Percentiles rank a stretch among this genome's conserved stretches.
phyloP scores from a whole-genome alignment of 1,140 invertebrate species.

The Drosophila guanche region DNA sequence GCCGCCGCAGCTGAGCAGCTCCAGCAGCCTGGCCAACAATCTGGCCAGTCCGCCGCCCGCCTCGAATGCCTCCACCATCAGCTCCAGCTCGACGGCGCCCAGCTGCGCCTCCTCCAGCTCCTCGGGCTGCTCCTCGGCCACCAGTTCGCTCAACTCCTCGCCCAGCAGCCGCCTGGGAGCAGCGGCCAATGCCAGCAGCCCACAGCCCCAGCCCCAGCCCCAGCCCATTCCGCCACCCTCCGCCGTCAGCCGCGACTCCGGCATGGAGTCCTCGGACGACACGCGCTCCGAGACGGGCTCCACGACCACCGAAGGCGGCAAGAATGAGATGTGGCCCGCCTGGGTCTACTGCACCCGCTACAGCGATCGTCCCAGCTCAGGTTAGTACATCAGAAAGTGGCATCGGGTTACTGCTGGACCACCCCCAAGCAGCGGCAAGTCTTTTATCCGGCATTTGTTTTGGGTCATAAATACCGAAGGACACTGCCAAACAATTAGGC shows the following conservation, averaged over 20 bases:
- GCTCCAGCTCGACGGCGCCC: constrained; percentile 49
- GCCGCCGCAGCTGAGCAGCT: constrained; percentile 25
- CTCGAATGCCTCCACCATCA: constrained; percentile 73
- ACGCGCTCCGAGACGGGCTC: constrained; percentile 82
- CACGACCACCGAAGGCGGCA: constrained; percentile 79
- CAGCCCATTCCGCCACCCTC: constrained; percentile 82
- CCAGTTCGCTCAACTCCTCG: constrained; percentile 78
- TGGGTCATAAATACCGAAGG: constrained; percentile 72
- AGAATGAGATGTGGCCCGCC: constrained; percentile 90
- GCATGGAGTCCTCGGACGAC: constrained; percentile 83
- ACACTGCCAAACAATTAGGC: constrained; percentile 70
- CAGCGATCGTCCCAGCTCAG: constrained; percentile 97
- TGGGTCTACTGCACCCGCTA: constrained; percentile 99
- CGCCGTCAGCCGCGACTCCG: constrained; percentile 75
- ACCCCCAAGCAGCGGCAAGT: constrained; percentile 48
- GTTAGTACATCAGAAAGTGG: constrained; percentile 85
- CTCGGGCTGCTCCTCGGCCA: constrained; percentile 70
- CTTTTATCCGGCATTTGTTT: constrained; percentile 52
- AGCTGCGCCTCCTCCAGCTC: constrained; percentile 57
- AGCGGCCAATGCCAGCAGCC: constrained; percentile 65
- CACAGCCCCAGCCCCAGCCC: constrained; percentile 81
- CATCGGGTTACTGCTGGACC: constrained; percentile 40
- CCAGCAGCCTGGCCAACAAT: constrained; percentile 65
- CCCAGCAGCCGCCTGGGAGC: constrained; percentile 63
- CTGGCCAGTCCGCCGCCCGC: constrained; percentile 73